Evolutionary conservation across 37 sponge, comb jelly and placozoan genomes (phyloP), one percentile per base, ranked within the genome.

Genomic region (Mnemiopsis leidyi): DNA sequence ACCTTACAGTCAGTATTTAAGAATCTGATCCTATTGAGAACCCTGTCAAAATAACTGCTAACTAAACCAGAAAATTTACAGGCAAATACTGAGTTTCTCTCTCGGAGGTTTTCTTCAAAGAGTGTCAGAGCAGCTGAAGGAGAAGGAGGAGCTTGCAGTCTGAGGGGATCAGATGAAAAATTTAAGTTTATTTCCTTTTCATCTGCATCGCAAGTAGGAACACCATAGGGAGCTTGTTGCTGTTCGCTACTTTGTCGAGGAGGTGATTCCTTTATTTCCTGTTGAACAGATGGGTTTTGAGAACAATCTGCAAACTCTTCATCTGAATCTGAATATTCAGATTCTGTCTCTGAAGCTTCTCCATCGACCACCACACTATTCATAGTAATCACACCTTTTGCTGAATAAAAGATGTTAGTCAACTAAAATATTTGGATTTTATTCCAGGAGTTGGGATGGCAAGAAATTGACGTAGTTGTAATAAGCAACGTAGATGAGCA

Each of bases 341-440:
- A 85, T 33, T 85, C 90, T 23, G 90, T 85, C 39, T 85, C 90
- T 29, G 90, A 85, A 2, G 90, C 90, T 25, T 85, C 90, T 7
- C 90, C 90, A 39, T 85, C 90, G 0, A 85, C 90, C 24, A 85
- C n/a, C 0, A 85, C 48, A 40, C 24, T n/a, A n/a, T n/a, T n/a
- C n/a, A n/a, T n/a, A n/a, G n/a, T n/a, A n/a, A n/a, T n/a, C n/a
- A n/a, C n/a, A n/a, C n/a, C n/a, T n/a, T n/a, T n/a, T n/a, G n/a
- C n/a, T n/a, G n/a, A n/a, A n/a, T n/a, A n/a, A n/a, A n/a, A n/a
- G n/a, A n/a, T n/a, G n/a, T n/a, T n/a, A n/a, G n/a, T n/a, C n/a
- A n/a, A n/a, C n/a, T n/a, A n/a, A n/a, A n/a, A n/a, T n/a, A n/a
- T n/a, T n/a, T n/a, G n/a, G n/a, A n/a, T n/a, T n/a, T n/a, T n/a